Conservation (phyloP, 2,113 vertebrate species). For the Clinocottus analis region DNA sequence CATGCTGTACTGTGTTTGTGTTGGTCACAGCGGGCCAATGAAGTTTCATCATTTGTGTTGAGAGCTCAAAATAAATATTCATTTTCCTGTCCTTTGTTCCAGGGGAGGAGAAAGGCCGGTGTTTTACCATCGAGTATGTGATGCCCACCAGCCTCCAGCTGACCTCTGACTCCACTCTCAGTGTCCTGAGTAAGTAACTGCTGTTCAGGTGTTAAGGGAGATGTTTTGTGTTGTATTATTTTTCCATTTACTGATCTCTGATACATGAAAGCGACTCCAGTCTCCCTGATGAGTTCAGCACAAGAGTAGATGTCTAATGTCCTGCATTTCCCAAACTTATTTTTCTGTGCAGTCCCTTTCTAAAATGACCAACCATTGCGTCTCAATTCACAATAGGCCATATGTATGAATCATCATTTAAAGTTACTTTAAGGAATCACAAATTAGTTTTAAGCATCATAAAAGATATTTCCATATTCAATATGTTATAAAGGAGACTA, state of each 20-base stretch:
- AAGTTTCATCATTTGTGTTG: background rate
- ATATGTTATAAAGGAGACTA: too few relatives aligned
- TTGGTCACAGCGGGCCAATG: background rate
- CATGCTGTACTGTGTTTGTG: background rate
- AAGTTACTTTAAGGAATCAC: too few relatives aligned
- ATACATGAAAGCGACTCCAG: too few relatives aligned
- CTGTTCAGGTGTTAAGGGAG: background rate
- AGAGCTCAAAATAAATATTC: background rate
- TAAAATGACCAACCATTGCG: too few relatives aligned
- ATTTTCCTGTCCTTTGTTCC: conserved; percentile 41
- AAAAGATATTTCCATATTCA: too few relatives aligned
- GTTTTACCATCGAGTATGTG: conserved; percentile 96
- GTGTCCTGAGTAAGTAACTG: conserved; percentile 90
- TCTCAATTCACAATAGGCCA: too few relatives aligned
- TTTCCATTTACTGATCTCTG: background rate
- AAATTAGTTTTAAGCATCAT: background rate
- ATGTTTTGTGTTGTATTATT: background rate
- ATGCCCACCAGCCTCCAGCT: conserved; percentile 95
- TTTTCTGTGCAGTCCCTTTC: too few relatives aligned
- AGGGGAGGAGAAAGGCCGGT: conserved; percentile 95
- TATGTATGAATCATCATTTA: too few relatives aligned
- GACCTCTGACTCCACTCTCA: conserved; percentile 94
- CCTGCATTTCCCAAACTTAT: too few relatives aligned
- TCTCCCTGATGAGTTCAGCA: background rate
- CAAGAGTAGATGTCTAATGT: background rate